phyloP scores from a whole-genome alignment of 2,888 invertebrate species.

The Lapara coniferarum region DNA sequence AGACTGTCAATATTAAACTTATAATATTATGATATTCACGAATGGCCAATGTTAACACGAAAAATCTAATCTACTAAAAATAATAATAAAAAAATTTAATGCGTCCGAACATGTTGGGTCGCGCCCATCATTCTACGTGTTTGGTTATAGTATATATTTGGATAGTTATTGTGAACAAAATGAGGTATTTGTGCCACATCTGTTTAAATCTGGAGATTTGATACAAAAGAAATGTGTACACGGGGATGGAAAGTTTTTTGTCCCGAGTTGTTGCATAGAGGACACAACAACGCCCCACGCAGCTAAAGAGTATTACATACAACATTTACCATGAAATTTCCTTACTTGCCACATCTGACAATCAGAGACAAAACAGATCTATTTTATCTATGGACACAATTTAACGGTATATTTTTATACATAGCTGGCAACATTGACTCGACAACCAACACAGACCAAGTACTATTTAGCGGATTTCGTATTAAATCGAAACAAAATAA shows the following conservation, averaged over 20 bases:
- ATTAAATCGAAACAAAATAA: constrained; percentile 50
- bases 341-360: neutral
- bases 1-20: constrained; percentile 75
- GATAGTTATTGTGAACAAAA: constrained; percentile 25
- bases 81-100: constrained; percentile 50
- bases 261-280: neutral
- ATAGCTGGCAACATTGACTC: constrained; percentile 39
- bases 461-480: constrained; percentile 34
- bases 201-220: neutral
- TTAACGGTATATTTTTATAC: constrained; percentile 33
- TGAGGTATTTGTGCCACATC: constrained; percentile 57
- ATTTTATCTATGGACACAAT: constrained; percentile 24
- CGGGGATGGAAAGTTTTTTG: constrained; percentile 8
- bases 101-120: constrained; percentile 11
- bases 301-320: constrained; percentile 13
- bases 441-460: constrained; percentile 59
- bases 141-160: constrained; percentile 10
- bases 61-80: constrained; percentile 61
- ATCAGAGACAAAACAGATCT: constrained; percentile 14
- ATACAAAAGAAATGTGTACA: neutral
- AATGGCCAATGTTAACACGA: constrained; percentile 70
- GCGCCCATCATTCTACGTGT: neutral
- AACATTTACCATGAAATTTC: constrained; percentile 16
- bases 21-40: constrained; percentile 77
- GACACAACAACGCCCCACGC: constrained; percentile 11